A percentile compares a stretch with the other conserved stretches of the same genome.
These are phyloP conservation scores for Polia nebulosa DNA, from an alignment of 2,888 invertebrate species.

Conservation along the genomic window DNA sequence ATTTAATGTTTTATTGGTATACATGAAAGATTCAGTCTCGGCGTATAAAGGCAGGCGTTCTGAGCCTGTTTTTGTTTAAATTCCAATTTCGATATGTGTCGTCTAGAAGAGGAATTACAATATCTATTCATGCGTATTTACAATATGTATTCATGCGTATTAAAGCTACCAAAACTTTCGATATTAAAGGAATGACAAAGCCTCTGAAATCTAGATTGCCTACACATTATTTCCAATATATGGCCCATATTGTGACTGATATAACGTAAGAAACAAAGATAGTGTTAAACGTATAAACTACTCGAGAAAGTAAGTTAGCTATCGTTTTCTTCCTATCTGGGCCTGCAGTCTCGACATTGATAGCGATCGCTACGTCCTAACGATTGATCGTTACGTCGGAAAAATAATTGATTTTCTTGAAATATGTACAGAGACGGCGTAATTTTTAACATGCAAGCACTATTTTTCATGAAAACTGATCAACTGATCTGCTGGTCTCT, in stretches of 20 bases:
- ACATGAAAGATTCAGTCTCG: constrained; percentile 27
- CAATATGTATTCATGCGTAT: not conserved
- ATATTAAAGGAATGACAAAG: not conserved
- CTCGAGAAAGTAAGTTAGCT: too few relatives aligned
- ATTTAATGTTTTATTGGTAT: constrained; percentile 31
- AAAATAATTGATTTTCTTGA: too few relatives aligned
- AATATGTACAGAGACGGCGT: too few relatives aligned
- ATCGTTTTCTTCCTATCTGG: too few relatives aligned
- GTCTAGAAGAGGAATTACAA: not conserved
- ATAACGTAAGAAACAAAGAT: too few relatives aligned
- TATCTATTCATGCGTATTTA: not conserved
- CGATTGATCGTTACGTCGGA: too few relatives aligned
- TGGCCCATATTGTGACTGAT: not conserved
- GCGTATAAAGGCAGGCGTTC: not conserved
- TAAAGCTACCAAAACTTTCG: not conserved
- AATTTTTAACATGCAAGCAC: too few relatives aligned
- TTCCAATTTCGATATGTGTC: constrained; percentile 16
- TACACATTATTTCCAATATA: not conserved
- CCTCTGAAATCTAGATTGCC: not conserved
- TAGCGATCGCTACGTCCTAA: too few relatives aligned
- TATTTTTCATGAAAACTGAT: too few relatives aligned
- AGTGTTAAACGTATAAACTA: too few relatives aligned
- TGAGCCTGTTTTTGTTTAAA: constrained; percentile 6
- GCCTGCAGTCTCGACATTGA: too few relatives aligned
- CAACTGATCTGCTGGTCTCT: too few relatives aligned